Evolutionary conservation across 2,113 vertebrate genomes (phyloP).

Genomic region (Suricata suricatta): DNA sequence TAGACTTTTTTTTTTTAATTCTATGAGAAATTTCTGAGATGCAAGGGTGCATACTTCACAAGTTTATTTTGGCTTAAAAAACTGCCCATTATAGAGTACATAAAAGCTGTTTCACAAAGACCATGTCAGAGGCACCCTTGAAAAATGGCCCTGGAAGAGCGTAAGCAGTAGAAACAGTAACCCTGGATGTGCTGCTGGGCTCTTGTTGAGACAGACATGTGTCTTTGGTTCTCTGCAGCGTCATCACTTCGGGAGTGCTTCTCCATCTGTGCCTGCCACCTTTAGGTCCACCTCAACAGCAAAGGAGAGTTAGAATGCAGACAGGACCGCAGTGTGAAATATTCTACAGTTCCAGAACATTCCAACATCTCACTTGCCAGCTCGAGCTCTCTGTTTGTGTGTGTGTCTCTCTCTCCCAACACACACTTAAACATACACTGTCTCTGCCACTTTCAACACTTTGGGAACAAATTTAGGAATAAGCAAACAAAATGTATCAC

Average conservation of each 20-base stretch:
- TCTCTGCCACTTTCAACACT: not conserved
- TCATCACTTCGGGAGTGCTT: too few relatives aligned
- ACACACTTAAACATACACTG: not conserved
- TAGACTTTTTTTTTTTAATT: not conserved
- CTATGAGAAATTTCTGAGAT: not conserved
- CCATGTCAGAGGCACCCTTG: not conserved
- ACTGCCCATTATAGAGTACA: not conserved
- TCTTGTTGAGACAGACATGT: not conserved
- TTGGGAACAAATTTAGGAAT: not conserved
- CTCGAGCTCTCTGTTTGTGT: not conserved
- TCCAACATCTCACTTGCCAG: not conserved
- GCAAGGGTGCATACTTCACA: not conserved
- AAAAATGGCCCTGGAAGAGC: too few relatives aligned
- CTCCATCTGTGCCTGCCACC: not conserved
- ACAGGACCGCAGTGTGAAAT: not conserved
- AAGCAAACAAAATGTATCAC: not conserved
- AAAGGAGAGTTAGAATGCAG: not conserved
- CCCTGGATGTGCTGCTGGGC: too few relatives aligned
- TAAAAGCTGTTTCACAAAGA: not conserved
- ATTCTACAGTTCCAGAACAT: not conserved
- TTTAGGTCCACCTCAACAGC: not conserved
- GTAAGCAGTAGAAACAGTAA: not conserved
- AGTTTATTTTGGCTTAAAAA: not conserved
- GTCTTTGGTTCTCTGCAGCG: not conserved
- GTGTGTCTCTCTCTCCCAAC: not conserved